Conservation (phyloP, 2,888 invertebrate genomes). For the Scrobipalpa atriplicella region DNA sequence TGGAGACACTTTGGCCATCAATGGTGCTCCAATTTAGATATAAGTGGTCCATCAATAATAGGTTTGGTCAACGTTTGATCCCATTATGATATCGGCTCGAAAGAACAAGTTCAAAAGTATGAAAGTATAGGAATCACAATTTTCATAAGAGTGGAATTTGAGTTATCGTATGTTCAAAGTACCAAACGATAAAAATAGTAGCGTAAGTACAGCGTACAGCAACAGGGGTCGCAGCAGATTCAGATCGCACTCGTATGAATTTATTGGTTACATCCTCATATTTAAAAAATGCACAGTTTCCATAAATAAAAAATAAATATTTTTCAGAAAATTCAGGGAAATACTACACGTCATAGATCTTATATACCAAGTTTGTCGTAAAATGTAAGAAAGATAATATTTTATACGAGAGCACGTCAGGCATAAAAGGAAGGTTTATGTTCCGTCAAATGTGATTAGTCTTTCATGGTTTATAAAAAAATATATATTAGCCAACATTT, state of each 20-base stretch:
- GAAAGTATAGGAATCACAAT: too few relatives aligned
- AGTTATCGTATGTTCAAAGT: too few relatives aligned
- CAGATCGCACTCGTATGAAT: too few relatives aligned
- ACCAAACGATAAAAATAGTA: too few relatives aligned
- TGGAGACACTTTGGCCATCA: conserved; percentile 27
- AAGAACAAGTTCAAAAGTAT: too few relatives aligned
- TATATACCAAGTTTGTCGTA: conserved; percentile 15
- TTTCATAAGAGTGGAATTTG: too few relatives aligned
- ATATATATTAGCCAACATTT: not conserved
- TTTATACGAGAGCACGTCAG: conserved; percentile 11
- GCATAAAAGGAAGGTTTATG: conserved; percentile 14
- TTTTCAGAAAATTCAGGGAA: not conserved
- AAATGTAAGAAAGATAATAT: conserved; percentile 6
- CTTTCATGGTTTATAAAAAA: not conserved
- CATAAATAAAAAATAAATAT: too few relatives aligned
- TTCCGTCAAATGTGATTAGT: conserved; percentile 14
- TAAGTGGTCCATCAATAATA: not conserved
- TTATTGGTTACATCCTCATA: too few relatives aligned
- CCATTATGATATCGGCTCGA: not conserved
- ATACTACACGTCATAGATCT: not conserved
- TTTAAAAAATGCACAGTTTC: not conserved
- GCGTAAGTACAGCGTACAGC: too few relatives aligned
- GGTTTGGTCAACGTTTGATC: not conserved
- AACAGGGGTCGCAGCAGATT: too few relatives aligned
- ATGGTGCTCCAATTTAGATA: not conserved